Evolutionary conservation across 1,140 invertebrate genomes (phyloP).

Genomic region (Asobara japonica): DNA sequence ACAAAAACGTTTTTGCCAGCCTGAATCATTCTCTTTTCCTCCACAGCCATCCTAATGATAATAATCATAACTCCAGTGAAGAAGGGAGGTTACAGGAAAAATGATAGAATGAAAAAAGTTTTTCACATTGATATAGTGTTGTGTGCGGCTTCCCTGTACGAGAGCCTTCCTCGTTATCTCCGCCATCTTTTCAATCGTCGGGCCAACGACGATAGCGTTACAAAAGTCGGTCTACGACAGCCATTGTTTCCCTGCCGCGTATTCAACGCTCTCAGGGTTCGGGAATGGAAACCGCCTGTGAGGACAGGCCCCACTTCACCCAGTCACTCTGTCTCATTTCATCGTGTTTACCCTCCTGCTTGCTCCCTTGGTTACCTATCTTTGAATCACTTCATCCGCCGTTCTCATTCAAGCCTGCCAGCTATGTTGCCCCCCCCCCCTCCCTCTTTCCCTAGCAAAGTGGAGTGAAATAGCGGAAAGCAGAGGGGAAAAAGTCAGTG

Average conservation of each 20-base stretch:
- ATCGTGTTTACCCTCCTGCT: background rate
- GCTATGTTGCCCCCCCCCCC: background rate
- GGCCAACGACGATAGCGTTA: conserved; percentile 46
- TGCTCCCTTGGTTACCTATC: conserved; percentile 37
- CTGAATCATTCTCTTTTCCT: conserved; percentile 54
- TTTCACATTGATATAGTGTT: background rate
- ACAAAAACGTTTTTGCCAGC: conserved; percentile 39
- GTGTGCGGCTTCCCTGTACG: background rate
- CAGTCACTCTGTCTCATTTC: conserved; percentile 4
- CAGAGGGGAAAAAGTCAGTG: background rate
- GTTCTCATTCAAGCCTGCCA: conserved; percentile 18
- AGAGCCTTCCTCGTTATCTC: conserved; percentile 36
- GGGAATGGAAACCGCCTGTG: conserved; percentile 31
- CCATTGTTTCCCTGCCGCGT: conserved; percentile 45
- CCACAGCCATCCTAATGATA: conserved; percentile 51
- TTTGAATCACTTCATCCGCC: conserved; percentile 43
- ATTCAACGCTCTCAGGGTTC: conserved; percentile 36
- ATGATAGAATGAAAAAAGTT: background rate
- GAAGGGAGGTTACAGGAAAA: background rate
- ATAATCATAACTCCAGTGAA: conserved; percentile 49
- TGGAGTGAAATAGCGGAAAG: background rate
- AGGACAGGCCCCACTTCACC: conserved; percentile 8
- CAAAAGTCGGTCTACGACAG: conserved; percentile 46
- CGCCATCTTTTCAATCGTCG: conserved; percentile 48
- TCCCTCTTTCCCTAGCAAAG: conserved; percentile 12